These are phyloP conservation scores for Tromatobia lineatoria DNA, from an alignment of 2,888 invertebrate species.

Conservation along the genomic window DNA sequence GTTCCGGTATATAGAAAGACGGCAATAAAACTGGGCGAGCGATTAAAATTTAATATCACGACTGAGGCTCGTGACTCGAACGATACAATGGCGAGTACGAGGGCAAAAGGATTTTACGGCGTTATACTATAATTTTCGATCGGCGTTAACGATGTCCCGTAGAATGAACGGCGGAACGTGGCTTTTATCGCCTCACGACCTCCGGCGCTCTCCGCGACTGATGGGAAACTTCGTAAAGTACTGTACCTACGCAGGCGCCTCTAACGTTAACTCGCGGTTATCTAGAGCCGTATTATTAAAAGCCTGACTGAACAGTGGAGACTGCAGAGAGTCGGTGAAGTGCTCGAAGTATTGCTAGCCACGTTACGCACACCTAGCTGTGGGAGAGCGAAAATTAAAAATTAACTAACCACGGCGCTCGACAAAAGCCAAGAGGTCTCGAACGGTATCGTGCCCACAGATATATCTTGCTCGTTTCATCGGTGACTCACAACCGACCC, in stretches of 20 bases:
- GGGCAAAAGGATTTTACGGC: constrained; percentile 13
- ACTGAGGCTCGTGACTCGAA: not conserved
- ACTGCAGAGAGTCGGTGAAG: constrained; percentile 11
- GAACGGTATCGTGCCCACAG: constrained; percentile 60
- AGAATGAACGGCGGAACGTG: constrained; percentile 36
- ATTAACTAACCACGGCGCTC: constrained; percentile 38
- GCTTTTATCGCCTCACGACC: constrained; percentile 39
- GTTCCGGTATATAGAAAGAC: not conserved
- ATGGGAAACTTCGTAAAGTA: constrained; percentile 52
- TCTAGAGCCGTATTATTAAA: constrained; percentile 31
- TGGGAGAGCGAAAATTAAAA: constrained; percentile 37
- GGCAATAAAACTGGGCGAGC: not conserved
- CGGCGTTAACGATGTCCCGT: constrained; percentile 46
- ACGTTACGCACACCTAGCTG: constrained; percentile 12
- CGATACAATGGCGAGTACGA: not conserved
- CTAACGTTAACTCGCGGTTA: constrained; percentile 52
- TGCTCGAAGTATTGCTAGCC: not conserved
- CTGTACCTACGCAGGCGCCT: not conserved
- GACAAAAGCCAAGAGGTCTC: constrained; percentile 59
- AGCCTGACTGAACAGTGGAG: not conserved
- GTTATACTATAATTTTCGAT: constrained; percentile 41
- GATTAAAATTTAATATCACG: constrained; percentile 31
- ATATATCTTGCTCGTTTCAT: constrained; percentile 57
- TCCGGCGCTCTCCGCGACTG: constrained; percentile 21
- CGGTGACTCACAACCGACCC: constrained; percentile 21